Evolutionary conservation across 2,888 invertebrate genomes (phyloP), one percentile per base, ranked within the genome.

Genomic region (Scaptomyza parva): DNA sequence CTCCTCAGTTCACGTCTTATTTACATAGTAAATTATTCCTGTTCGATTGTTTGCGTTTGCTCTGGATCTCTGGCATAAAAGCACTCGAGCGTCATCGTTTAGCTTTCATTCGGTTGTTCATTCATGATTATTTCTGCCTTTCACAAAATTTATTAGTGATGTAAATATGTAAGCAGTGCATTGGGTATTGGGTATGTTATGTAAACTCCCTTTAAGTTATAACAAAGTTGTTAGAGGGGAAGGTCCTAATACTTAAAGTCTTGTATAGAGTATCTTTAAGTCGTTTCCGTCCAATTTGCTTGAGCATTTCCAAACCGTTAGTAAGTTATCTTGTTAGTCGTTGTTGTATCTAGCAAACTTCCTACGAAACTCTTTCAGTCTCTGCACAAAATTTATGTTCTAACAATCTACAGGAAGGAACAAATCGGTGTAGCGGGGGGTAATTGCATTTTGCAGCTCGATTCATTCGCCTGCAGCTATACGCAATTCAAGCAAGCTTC

Each of bases 11-110:
- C 75, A 73, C 80, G 75, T 82, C 64, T 79, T 88, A 87, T 88
- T 88, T 88, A 78, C 77, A 78, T 89, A 85, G 83, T 89, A 88
- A 88, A 88, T 89, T 86, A 88, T 88, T 78, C 87, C 85, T 86
- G 85, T 83, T 86, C 86, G 81, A 83, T 83, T 83, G 82, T 83
- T 83, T 83, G 82, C 82, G 78, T 83, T 83, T 83, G 82, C 82
- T 81, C 86, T 86, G 82, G 81, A 83, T 82, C 79, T 80, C 70
- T 80, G 82, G 84, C 82, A 77, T 77, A 75, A 82, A 82, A 87
- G 65, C 83, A 85, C 86, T 84, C 72, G 75, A 82, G 69, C 78
- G 82, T 82, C 83, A 83, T 83, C 82, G 82, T 81, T 81, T 76
- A 78, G 82, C 83, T 76, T 74, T 74, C 74, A 63, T 74, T 72